Base-by-base conservation (phyloP, 1,140 invertebrate genomes). In the Eumeta japonica region DNA sequence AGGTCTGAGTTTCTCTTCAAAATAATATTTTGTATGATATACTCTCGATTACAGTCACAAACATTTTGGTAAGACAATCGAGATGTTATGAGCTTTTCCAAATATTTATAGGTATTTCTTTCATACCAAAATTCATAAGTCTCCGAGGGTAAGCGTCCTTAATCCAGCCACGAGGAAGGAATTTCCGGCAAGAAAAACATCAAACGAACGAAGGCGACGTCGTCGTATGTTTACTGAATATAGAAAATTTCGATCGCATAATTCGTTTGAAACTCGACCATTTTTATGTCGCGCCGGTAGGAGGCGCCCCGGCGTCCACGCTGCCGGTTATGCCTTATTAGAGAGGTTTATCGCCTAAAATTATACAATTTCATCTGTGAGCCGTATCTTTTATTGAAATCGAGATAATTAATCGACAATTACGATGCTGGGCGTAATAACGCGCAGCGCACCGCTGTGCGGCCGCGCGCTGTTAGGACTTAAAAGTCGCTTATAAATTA, bases 371-470 rank as follows among this genome's bases (percentile, higher is more conserved):
- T 67, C 53, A 70, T 64, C 45, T 59, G 52, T 54, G 56, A 48
- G 46, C 51, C 50, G 52, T 62, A 62, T 65, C 53, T 71, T 66
- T 70, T 71, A 66, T 71, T 70, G 62, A 64, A 63, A 65, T 45
- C 46, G 48, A 67, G 52, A 64, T 70, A 71, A 74, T 71, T 67
- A 71, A 71, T 67, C 58, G 64, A 58, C 59, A 57, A 67, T 74
- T 70, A 71, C 70, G 58, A 68, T 61, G 66, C 64, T 62, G 60
- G 60, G 57, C 43, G 54, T 51, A 58, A 59, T 59, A 61, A 54
- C 49, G 41, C 39, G 48, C 43, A 66, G 51, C 48, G 55, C 49
- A 68, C 66, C 63, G 70, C 70, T 74, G 66, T 54, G 68, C 45
- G 46, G 39, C 47, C 42, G 45, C 35, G 47, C 45, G 45, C 57